Evolutionary conservation across 2,113 vertebrate species (phyloP), one percentile per base, ranked within the genome.

Genomic region (Coturnix japonica): DNA sequence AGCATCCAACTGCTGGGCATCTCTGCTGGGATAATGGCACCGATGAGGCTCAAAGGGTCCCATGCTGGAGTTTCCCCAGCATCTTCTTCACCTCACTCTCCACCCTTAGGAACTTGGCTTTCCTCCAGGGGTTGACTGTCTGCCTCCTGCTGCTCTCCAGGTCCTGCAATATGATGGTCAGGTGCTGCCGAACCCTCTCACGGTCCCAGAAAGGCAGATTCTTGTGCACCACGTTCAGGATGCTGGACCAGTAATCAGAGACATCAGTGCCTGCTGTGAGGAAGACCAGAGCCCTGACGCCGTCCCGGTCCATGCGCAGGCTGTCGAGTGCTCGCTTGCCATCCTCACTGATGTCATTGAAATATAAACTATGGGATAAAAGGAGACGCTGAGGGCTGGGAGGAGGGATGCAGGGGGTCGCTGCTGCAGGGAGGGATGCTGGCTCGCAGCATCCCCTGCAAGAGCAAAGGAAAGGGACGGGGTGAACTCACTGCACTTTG

Each of bases 321-420:
- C 97, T 97, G 31, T 98, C 96, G 13, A 99, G 95, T 0, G 96
- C 97, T 94, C 97, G 97, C 89, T 99, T 99, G 63, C 98, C 99
- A 4, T 97, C 97, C n/a, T 98, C 97, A 2, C 98, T 99, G 92
- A 99, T 97, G 65, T 99, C 98, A 1, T 99, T 99, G 96, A 99
- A 98, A 81, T 99, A 99, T 96, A 99, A 96, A 59, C 99, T 99
- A 49, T 3, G 2, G 47, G 66, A 64, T 63, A 63, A 73, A 91
- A 81, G 28, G 57, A 63, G 11, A 81, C 7, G 6, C 17, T 0
- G 35, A 92, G 78, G 66, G 43, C 60, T 3, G 30, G 9, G 13
- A 26, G 70, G 39, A 13, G 28, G 65, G 46, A 66, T 0, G 0
- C 39, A 19, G 41, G 31, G 17, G 53, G 28, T n/a, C 4, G 2